phyloP scores from a whole-genome alignment of 2,113 vertebrate species.

The Heliornis fulica region DNA sequence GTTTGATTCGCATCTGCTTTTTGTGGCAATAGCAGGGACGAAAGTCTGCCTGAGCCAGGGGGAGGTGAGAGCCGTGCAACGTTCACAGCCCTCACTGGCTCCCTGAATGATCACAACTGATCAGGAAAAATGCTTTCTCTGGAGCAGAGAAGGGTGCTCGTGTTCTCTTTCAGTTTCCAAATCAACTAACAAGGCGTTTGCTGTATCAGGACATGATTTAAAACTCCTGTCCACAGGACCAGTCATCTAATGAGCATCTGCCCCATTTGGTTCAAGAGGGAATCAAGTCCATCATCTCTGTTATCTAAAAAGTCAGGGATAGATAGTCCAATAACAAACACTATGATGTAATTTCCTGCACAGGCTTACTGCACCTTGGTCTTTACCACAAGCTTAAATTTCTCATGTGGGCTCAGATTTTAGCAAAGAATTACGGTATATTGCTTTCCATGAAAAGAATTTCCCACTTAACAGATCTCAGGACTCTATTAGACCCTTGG shows the following conservation, averaged over 20 bases:
- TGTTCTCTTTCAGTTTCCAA: constrained; percentile 17
- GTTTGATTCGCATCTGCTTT: constrained; percentile 49
- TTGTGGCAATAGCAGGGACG: neutral
- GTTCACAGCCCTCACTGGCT: constrained; percentile 23
- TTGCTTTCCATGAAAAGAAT: constrained; percentile 73
- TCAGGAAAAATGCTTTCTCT: neutral
- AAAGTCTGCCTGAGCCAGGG: neutral
- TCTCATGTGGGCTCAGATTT: constrained; percentile 68
- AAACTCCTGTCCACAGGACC: neutral
- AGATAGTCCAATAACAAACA: constrained; percentile 67
- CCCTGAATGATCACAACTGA: constrained; percentile 25
- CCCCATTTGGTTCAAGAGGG: neutral
- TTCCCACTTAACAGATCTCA: constrained; percentile 75
- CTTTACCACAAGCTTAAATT: constrained; percentile 72
- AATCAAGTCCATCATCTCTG: neutral
- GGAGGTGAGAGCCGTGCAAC: neutral
- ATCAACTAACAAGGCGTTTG: neutral
- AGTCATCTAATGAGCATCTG: constrained; percentile 3
- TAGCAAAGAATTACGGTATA: constrained; percentile 70
- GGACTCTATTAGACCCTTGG: constrained; percentile 69
- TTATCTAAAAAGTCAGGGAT: constrained; percentile 33
- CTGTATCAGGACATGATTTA: neutral
- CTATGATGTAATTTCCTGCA: constrained; percentile 69
- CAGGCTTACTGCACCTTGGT: constrained; percentile 68
- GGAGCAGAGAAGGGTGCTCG: neutral